Evolutionary conservation across 2,797 vertebrate genomes (phyloP), one percentile per base, ranked within the genome.

Genomic region (Brachyalestes nurse): DNA sequence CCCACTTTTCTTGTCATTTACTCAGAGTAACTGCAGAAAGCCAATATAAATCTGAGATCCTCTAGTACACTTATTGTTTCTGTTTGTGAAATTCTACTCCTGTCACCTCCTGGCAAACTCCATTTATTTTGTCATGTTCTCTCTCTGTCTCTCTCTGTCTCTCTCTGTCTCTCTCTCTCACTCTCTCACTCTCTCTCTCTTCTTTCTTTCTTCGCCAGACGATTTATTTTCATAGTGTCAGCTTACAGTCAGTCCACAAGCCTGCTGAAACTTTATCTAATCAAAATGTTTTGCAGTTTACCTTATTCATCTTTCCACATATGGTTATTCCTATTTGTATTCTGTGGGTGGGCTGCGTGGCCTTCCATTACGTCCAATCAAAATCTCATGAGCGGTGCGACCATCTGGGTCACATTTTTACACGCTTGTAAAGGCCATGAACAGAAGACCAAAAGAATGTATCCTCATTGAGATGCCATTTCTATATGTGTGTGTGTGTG

Each of bases 231-330:
- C 74, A 92, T 49, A 92, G 93, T 94, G 91, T 94, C 92, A 89
- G 88, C 88, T 95, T 95, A 88, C 93, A 94, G 92, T 91, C 90
- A 87, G 87, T 91, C 86, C 88, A 91, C 91, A 90, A 90, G 88
- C 88, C 90, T 86, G 86, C 90, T 93, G 93, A 93, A 94, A 95
- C 83, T 88, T 91, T 93, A 95, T 93, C 93, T 92, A 93, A 94
- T 94, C 92, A 92, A 94, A 95, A 94, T 94, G 93, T 94, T 95
- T 93, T 93, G 90, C 89, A 95, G 93, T 95, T 95, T 94, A 94
- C 93, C 92, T 93, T 92, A 92, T 93, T 94, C 91, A 94, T 93
- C 91, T 92, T 87, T 88, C 88, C 92, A 93, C 93, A 94, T 93
- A 90, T 93, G 93, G 91, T 93, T 93, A 92, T 90, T 91, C 89